Evolutionary conservation across 2,888 invertebrate genomes (phyloP).

Genomic region (Theretra japonica): DNA sequence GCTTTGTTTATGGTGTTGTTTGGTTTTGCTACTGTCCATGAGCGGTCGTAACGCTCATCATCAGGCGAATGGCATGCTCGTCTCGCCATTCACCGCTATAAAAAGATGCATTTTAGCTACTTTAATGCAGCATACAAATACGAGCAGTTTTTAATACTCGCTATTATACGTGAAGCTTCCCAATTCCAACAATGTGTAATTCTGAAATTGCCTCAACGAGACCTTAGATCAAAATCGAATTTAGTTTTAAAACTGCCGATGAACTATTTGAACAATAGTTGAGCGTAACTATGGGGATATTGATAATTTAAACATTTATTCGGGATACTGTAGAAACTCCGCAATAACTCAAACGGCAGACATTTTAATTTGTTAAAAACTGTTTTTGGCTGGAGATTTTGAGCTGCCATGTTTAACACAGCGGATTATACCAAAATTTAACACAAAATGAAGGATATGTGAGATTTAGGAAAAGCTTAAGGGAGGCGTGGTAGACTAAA

Average conservation of each 20-base stretch:
- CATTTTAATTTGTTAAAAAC: slow-evolving; percentile 37
- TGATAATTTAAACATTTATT: slow-evolving; percentile 48
- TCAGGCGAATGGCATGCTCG: too few relatives aligned
- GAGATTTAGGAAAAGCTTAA: too few relatives aligned
- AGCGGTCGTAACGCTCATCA: too few relatives aligned
- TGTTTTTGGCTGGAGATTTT: not conserved
- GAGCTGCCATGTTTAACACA: not conserved
- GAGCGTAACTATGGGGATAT: slow-evolving; percentile 34
- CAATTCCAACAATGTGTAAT: not conserved
- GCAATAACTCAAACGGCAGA: slow-evolving; percentile 35
- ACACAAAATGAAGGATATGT: too few relatives aligned
- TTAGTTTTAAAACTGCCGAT: slow-evolving; percentile 49
- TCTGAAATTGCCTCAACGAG: not conserved
- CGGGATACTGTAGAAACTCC: slow-evolving; percentile 35
- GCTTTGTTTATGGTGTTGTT: too few relatives aligned
- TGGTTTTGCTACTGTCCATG: too few relatives aligned
- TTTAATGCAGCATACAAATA: too few relatives aligned
- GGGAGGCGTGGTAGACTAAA: too few relatives aligned
- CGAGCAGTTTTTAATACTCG: not conserved
- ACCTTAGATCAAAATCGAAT: slow-evolving; percentile 47
- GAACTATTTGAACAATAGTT: slow-evolving; percentile 50
- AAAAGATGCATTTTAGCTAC: too few relatives aligned
- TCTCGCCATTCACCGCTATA: too few relatives aligned
- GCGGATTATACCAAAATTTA: too few relatives aligned
- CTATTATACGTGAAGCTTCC: not conserved